phyloP scores from a whole-genome alignment of 1,140 invertebrate genomes.

The Pseudomyrmex dendroicus region DNA sequence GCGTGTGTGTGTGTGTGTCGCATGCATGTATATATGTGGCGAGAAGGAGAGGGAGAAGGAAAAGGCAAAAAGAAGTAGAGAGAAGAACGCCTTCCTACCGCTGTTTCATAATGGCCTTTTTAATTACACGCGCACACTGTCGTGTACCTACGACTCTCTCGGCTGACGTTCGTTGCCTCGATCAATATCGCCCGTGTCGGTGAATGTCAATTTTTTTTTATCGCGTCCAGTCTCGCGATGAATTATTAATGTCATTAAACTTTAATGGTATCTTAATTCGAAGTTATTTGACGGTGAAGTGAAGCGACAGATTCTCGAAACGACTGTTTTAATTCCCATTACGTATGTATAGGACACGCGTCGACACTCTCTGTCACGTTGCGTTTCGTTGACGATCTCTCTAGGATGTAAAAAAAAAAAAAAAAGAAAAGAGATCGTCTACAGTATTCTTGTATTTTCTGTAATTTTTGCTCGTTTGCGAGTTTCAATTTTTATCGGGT shows the following conservation, averaged over 20 bases:
- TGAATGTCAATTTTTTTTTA: slow-evolving; percentile 13
- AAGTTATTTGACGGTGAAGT: slow-evolving; percentile 2
- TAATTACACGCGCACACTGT: background rate
- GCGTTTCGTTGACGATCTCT: background rate
- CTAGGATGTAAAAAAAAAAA: too few species aligned
- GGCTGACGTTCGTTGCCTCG: background rate
- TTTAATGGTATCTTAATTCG: slow-evolving; percentile 44
- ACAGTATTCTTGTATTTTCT: background rate
- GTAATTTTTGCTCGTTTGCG: background rate
- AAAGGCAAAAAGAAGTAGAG: background rate
- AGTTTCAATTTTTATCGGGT: background rate
- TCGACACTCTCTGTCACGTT: background rate
- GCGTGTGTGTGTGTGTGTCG: background rate
- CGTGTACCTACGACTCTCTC: background rate
- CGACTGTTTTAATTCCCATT: background rate
- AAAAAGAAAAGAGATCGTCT: background rate
- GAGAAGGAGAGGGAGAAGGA: too few species aligned
- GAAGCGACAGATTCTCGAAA: background rate
- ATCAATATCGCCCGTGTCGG: slow-evolving; percentile 26
- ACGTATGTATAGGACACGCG: too few species aligned
- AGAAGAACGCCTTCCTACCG: background rate
- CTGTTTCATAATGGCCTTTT: background rate
- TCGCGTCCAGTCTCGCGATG: background rate
- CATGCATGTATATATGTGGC: background rate
- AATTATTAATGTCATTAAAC: slow-evolving; percentile 44